Evolutionary conservation across 1,140 invertebrate genomes (phyloP).

Genomic region (Tenebrio molitor): DNA sequence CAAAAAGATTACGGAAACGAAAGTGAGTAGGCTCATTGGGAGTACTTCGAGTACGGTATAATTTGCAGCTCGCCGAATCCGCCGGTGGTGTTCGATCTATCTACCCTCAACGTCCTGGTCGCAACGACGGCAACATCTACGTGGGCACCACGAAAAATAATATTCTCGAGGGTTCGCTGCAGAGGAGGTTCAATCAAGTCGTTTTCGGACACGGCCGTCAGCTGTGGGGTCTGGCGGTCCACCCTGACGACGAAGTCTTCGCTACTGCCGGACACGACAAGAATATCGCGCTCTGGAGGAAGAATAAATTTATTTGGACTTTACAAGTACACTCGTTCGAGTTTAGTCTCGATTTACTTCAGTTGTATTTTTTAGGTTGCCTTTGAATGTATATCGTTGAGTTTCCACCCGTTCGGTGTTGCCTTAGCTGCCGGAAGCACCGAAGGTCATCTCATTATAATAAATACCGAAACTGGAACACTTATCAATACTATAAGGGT

Average conservation of each 20-base stretch:
- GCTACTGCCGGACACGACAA: slow-evolving; percentile 95
- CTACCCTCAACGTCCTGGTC: slow-evolving; percentile 86
- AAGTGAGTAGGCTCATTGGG: slow-evolving; percentile 71
- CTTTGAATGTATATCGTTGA: slow-evolving; percentile 86
- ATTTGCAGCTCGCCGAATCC: slow-evolving; percentile 81
- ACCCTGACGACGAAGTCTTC: slow-evolving; percentile 92
- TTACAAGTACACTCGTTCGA: slow-evolving; percentile 75
- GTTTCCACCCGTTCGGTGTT: slow-evolving; percentile 89
- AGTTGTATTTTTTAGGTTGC: slow-evolving; percentile 70
- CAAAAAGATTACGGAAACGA: slow-evolving; percentile 89
- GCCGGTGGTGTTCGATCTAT: slow-evolving; percentile 89
- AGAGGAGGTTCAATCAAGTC: slow-evolving; percentile 91
- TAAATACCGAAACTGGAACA: slow-evolving; percentile 86
- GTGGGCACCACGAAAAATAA: slow-evolving; percentile 95
- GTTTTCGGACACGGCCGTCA: slow-evolving; percentile 92
- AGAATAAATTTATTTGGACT: slow-evolving; percentile 88
- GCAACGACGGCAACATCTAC: slow-evolving; percentile 91
- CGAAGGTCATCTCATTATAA: slow-evolving; percentile 87
- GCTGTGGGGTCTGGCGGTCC: slow-evolving; percentile 89
- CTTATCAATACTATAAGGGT: slow-evolving; percentile 87
- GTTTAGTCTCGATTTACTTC: not conserved
- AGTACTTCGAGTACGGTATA: not conserved
- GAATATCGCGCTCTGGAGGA: slow-evolving; percentile 90
- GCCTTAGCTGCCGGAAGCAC: slow-evolving; percentile 90
- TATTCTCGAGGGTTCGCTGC: slow-evolving; percentile 92